These are phyloP conservation scores for Dastarcus helophoroides DNA, from an alignment of 2,888 invertebrate genomes.

Conservation along the genomic window DNA sequence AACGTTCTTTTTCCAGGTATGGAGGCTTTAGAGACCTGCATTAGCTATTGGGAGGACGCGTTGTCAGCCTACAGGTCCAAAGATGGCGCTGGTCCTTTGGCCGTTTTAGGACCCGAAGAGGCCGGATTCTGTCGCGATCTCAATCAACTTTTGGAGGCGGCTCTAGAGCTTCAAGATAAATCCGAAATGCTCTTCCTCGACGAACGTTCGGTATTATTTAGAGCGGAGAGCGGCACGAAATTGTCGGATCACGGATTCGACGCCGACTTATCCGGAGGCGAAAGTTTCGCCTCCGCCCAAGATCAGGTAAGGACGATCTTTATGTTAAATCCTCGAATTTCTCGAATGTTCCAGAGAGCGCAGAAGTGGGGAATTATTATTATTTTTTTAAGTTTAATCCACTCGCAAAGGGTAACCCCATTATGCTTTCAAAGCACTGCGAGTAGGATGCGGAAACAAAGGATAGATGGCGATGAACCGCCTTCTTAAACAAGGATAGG, in stretches of 20 bases:
- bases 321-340: no score
- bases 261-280: slow-evolving; percentile 73
- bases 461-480: no score
- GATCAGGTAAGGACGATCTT: slow-evolving; percentile 53
- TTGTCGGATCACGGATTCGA: slow-evolving; percentile 35
- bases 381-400: no score
- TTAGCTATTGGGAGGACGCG: slow-evolving; percentile 93
- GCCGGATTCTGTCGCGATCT: slow-evolving; percentile 75
- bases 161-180: slow-evolving; percentile 74
- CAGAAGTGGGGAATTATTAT: no score
- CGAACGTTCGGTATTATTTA: slow-evolving; percentile 77
- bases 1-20: no score
- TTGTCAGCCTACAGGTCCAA: slow-evolving; percentile 61
- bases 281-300: slow-evolving; percentile 92
- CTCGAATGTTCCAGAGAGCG: no score
- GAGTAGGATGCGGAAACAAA: no score
- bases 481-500: no score
- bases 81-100: slow-evolving; percentile 47
- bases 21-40: slow-evolving; percentile 85
- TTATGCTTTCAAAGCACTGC: no score
- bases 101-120: slow-evolving; percentile 72
- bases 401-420: no score
- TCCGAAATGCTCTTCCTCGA: slow-evolving; percentile 81
- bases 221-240: slow-evolving; percentile 58
- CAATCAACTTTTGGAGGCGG: slow-evolving; percentile 68